These are phyloP conservation scores for Condylostylus longicornis DNA, from an alignment of 1,140 invertebrate species.

Conservation along the genomic window DNA sequence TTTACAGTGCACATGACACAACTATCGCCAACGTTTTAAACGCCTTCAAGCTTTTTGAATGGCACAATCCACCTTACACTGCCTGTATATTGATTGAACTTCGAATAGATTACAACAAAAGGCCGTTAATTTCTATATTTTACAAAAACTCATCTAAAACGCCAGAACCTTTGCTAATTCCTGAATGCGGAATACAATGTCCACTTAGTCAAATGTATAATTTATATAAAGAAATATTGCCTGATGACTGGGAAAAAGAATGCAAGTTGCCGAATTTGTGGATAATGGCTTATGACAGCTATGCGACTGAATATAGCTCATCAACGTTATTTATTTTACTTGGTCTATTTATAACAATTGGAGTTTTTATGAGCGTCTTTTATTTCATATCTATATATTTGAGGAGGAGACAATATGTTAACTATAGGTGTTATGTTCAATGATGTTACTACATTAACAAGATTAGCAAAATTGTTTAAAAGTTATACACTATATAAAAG, in stretches of 20 bases:
- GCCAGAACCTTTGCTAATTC: constrained; percentile 38
- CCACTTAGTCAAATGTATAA: constrained; percentile 39
- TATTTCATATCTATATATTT: no score
- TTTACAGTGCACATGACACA: constrained; percentile 72
- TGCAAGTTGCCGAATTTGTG: constrained; percentile 32
- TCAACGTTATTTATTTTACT: no score
- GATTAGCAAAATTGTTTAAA: no score
- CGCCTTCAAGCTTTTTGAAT: constrained; percentile 54
- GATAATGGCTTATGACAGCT: no score
- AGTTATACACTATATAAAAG: no score
- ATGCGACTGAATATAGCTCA: no score
- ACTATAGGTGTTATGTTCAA: no score
- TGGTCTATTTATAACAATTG: no score
- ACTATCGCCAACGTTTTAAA: constrained; percentile 63
- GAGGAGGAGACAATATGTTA: no score
- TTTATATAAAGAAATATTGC: constrained; percentile 37
- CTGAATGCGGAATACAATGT: constrained; percentile 43
- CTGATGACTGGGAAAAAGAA: constrained; percentile 40
- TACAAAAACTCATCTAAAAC: constrained; percentile 44
- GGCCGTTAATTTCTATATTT: constrained; percentile 35
- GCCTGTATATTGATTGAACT: constrained; percentile 60
- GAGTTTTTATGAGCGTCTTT: no score
- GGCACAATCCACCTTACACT: constrained; percentile 54
- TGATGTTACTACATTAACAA: no score
- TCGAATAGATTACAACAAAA: constrained; percentile 23